Conservation (phyloP, 2,113 vertebrate genomes). For the Phaethon lepturus region DNA sequence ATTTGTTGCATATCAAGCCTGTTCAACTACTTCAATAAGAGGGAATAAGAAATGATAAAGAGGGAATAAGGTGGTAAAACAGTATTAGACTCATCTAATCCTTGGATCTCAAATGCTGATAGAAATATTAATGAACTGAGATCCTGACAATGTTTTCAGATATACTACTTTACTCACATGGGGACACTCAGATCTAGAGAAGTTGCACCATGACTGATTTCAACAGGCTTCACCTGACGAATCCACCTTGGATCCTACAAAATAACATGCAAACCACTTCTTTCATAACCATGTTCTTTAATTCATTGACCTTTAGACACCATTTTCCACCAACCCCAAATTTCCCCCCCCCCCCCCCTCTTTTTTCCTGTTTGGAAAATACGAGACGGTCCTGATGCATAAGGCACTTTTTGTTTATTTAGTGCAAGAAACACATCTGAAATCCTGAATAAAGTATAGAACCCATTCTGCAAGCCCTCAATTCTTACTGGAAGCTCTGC, state of each 20-base stretch:
- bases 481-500: background rate
- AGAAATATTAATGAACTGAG: conserved; percentile 38
- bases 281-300: conserved; percentile 16
- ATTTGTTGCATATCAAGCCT: conserved; percentile 42
- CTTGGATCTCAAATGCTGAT: background rate
- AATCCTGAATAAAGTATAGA: conserved; percentile 5
- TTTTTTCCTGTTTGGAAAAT: background rate
- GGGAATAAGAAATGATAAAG: background rate
- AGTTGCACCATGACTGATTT: background rate
- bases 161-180: background rate
- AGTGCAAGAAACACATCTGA: conserved; percentile 8
- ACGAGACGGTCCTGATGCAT: background rate
- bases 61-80: background rate
- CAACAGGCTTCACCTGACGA: conserved; percentile 14
- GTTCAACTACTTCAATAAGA: background rate
- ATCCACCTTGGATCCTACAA: background rate
- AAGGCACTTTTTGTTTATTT: background rate
- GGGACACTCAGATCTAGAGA: background rate
- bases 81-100: background rate
- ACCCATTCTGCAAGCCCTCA: background rate
- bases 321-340: background rate
- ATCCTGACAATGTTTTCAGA: background rate
- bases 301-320: background rate
- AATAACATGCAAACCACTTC: background rate
- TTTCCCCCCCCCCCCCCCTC: background rate